These are phyloP conservation scores for Pica pica DNA, from an alignment of 2,113 vertebrate species.

Conservation along the genomic window DNA sequence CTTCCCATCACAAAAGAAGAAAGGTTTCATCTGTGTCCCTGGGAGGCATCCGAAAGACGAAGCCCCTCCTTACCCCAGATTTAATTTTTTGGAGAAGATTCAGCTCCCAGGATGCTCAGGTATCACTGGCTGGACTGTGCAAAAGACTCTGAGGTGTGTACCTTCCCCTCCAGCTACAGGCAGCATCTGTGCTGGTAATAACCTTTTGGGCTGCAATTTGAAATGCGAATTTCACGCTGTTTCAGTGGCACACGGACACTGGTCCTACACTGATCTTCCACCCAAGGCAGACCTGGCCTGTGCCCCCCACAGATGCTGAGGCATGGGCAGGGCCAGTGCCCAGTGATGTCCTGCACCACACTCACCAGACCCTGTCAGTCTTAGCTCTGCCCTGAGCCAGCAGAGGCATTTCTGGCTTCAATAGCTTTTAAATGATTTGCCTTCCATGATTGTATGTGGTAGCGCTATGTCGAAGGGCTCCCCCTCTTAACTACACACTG, in stretches of 20 bases:
- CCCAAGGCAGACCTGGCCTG: neutral
- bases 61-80: neutral
- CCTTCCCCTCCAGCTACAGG: neutral
- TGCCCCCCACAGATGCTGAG: accelerated
- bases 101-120: neutral
- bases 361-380: accelerated
- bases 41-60: neutral
- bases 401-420: neutral
- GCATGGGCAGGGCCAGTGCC: neutral
- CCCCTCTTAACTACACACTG: neutral
- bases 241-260: accelerated
- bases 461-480: neutral
- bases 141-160: neutral
- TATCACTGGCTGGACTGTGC: neutral
- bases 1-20: neutral
- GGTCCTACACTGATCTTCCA: neutral
- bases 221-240: neutral
- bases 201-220: neutral
- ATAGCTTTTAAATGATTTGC: neutral
- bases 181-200: neutral
- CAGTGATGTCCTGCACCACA: neutral
- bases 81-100: neutral
- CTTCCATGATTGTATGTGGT: neutral
- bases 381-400: neutral
- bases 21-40: neutral